A percentile compares a stretch with the other conserved stretches of the same genome.
phyloP scores from a whole-genome alignment of 2,888 invertebrate species.

The Pelosia muscerda region DNA sequence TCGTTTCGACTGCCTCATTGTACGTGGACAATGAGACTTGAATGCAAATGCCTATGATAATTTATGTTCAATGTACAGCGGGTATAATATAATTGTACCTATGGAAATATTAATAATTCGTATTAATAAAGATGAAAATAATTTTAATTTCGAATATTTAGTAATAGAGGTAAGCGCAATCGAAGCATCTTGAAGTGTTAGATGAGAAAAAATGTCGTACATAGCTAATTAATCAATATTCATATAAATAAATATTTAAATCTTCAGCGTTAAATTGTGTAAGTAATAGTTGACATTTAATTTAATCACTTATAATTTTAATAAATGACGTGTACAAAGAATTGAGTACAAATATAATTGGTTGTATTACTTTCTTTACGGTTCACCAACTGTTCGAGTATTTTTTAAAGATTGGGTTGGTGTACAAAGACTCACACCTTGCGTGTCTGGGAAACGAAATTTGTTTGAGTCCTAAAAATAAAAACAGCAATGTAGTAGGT shows the following conservation, averaged over 20 bases:
- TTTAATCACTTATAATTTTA: slow-evolving; percentile 3
- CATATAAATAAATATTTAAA: not conserved
- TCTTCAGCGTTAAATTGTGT: not conserved
- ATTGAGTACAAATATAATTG: not conserved
- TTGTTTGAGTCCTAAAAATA: slow-evolving; percentile 55
- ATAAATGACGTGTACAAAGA: slow-evolving; percentile 1
- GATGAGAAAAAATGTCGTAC: not conserved
- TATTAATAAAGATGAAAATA: not conserved
- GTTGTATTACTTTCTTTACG: slow-evolving; percentile 5
- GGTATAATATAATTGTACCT: not conserved
- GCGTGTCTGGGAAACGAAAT: slow-evolving; percentile 61
- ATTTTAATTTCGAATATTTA: not conserved
- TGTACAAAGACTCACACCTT: slow-evolving; percentile 77
- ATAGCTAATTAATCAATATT: not conserved
- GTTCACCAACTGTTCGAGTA: not conserved
- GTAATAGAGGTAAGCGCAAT: not conserved
- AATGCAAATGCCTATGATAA: not conserved
- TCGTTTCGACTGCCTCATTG: slow-evolving; percentile 49
- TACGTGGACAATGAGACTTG: not conserved
- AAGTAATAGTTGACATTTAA: slow-evolving; percentile 1
- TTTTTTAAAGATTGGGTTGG: slow-evolving; percentile 65
- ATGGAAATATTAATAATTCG: not conserved
- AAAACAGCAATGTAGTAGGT: not conserved
- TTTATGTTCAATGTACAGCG: not conserved
- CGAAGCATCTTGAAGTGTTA: not conserved